Evolutionary conservation across 2,113 vertebrate species (phyloP), one percentile per base, ranked within the genome.

Genomic region (Poeciliopsis occidentalis): DNA sequence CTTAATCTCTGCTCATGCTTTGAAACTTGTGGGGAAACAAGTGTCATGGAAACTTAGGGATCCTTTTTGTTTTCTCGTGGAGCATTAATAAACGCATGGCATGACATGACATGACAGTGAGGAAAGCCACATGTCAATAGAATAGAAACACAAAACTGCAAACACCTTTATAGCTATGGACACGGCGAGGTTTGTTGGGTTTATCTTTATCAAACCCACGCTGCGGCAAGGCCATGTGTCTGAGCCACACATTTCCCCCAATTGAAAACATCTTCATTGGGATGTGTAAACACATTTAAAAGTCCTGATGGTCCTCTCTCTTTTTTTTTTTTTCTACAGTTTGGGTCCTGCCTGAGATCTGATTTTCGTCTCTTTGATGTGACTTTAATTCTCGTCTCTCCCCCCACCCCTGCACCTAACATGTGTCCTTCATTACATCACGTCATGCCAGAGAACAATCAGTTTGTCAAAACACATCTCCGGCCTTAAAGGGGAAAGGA

Each of bases 381-480:
- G 64, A 67, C 71, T 22, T 89, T 88, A 81, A 84, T 85, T 81
- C 83, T 85, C 84, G 69, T 85, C 78, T 76, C 83, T 66, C 79
- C 77, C 75, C 5, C 44, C 51, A 0, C 34, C 10, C 8, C 44
- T 6, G 32, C 79, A 26, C 74, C 84, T 85, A 86, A 90, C 92
- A 92, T 85, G 64, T 92, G 91, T 91, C 90, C 85, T 87, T 92
- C n/a, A 75, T 92, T 93, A 92, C 75, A 88, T 90, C 80, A 61
- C 87, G 82, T 93, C 89, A 91, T 86, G 85, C 83, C 85, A 90
- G 76, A 64, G 73, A 83, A 90, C 87, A 90, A 89, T 92, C 89
- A 86, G 81, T 87, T 86, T 85, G 89, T 91, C 91, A 90, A 83
- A 93, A 90, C 85, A 88, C 78, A 79, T 92, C 88, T 88, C 80